Evolutionary conservation across 1,140 invertebrate genomes (phyloP).

Genomic region (Drosophila navojoa): DNA sequence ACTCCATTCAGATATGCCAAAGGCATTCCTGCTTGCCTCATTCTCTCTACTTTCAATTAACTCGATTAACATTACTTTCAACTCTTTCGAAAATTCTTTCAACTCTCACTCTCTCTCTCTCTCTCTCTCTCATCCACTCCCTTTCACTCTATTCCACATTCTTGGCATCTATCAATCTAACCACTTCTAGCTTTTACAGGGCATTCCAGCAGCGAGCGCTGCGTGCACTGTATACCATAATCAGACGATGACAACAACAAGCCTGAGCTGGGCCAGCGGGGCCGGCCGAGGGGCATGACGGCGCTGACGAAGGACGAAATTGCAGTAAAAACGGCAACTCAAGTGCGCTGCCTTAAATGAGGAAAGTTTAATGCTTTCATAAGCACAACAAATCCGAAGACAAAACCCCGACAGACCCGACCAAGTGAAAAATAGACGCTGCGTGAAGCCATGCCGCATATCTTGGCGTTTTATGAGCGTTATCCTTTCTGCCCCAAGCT

Average conservation of each 20-base stretch:
- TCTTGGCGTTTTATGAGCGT: constrained; percentile 74
- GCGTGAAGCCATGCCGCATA: constrained; percentile 68
- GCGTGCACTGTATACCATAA: constrained; percentile 42
- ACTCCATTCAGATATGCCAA: no score
- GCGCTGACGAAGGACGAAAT: constrained; percentile 63
- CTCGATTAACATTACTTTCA: background rate
- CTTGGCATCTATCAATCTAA: no score
- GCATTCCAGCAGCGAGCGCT: constrained; percentile 34
- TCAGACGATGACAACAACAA: constrained; percentile 54
- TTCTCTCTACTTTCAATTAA: no score
- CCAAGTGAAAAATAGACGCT: constrained; percentile 79
- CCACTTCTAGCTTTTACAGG: background rate
- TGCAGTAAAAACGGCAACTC: constrained; percentile 80
- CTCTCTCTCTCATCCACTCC: no score
- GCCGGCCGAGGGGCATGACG: background rate
- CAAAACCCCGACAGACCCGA: constrained; percentile 45
- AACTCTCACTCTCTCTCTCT: no score
- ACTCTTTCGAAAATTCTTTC: background rate
- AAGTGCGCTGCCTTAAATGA: constrained; percentile 80
- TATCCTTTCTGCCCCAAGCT: constrained; percentile 56
- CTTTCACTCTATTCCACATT: no score
- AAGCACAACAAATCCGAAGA: constrained; percentile 81
- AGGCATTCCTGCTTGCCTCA: no score
- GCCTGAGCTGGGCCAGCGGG: background rate
- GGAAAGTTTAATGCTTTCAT: constrained; percentile 82